These are phyloP conservation scores for Netelia virgata DNA, from an alignment of 2,888 invertebrate species.

Conservation along the genomic window DNA sequence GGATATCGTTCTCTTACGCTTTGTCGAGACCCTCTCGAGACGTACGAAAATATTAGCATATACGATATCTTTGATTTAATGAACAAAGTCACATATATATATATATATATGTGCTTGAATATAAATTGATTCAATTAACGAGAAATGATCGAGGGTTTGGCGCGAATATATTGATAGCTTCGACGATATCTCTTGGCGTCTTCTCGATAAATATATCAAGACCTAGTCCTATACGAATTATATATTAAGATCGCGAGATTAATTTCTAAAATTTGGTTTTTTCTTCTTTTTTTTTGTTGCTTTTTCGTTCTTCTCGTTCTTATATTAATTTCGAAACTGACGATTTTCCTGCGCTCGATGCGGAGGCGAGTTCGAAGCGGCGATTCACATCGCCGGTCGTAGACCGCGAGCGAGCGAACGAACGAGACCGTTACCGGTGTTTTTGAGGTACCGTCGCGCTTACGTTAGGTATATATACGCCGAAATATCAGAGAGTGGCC, in stretches of 20 bases:
- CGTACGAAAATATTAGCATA: slow-evolving; percentile 57
- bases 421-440: too few relatives aligned
- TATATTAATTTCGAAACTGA: slow-evolving; percentile 7
- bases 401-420: neutral
- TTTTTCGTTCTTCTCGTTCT: neutral
- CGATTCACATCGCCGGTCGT: neutral
- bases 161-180: slow-evolving; percentile 50
- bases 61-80: slow-evolving; percentile 59
- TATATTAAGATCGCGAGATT: slow-evolving; percentile 50
- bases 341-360: neutral
- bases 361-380: slow-evolving; percentile 9
- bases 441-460: too few relatives aligned
- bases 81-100: neutral
- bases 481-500: slow-evolving; percentile 38
- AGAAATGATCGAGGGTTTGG: slow-evolving; percentile 37
- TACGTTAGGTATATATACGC: neutral
- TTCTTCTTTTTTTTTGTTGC: slow-evolving; percentile 7
- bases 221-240: slow-evolving; percentile 26
- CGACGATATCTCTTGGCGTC: slow-evolving; percentile 29
- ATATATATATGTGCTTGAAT: neutral
- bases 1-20: slow-evolving; percentile 56
- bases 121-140: slow-evolving; percentile 24
- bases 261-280: slow-evolving; percentile 1
- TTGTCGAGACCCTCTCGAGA: slow-evolving; percentile 31
- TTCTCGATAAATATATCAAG: slow-evolving; percentile 39